Evolutionary conservation across 1,140 invertebrate species (phyloP).

Genomic region (Zaprionus camerounensis): DNA sequence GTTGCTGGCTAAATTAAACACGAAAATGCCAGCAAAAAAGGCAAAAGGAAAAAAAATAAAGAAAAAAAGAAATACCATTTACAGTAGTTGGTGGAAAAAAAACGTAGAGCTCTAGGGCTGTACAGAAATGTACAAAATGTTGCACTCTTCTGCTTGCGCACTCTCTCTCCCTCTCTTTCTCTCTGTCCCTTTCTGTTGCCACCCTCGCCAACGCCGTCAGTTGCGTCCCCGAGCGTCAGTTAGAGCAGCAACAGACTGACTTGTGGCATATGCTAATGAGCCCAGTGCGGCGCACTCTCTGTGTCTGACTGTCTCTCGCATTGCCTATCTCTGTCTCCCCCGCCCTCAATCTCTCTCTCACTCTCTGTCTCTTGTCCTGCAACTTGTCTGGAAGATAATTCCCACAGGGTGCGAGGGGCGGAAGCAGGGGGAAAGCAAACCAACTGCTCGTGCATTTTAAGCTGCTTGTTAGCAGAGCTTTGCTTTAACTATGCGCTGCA

Average conservation of each 20-base stretch:
- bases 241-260: slow-evolving; percentile 62
- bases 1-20: slow-evolving; percentile 46
- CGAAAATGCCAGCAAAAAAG: slow-evolving; percentile 16
- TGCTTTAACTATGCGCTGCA: slow-evolving; percentile 59
- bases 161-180: background rate
- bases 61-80: background rate
- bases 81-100: slow-evolving; percentile 9
- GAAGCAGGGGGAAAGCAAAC: background rate
- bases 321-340: slow-evolving; percentile 9
- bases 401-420: slow-evolving; percentile 4
- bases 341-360: background rate
- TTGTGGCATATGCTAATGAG: slow-evolving; percentile 80
- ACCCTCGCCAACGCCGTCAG: slow-evolving; percentile 11
- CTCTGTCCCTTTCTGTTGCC: background rate
- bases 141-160: slow-evolving; percentile 1
- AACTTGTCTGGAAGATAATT: slow-evolving; percentile 53
- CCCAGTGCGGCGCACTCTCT: slow-evolving; percentile 49
- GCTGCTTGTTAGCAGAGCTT: slow-evolving; percentile 70
- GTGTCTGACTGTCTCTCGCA: slow-evolving; percentile 10
- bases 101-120: slow-evolving; percentile 14
- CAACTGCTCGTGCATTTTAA: slow-evolving; percentile 56
- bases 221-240: slow-evolving; percentile 43
- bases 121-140: slow-evolving; percentile 51
- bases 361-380: slow-evolving; percentile 22
- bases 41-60: background rate